Evolutionary conservation across 2,797 vertebrate species (phyloP).

Genomic region (Sorex maritimensis): DNA sequence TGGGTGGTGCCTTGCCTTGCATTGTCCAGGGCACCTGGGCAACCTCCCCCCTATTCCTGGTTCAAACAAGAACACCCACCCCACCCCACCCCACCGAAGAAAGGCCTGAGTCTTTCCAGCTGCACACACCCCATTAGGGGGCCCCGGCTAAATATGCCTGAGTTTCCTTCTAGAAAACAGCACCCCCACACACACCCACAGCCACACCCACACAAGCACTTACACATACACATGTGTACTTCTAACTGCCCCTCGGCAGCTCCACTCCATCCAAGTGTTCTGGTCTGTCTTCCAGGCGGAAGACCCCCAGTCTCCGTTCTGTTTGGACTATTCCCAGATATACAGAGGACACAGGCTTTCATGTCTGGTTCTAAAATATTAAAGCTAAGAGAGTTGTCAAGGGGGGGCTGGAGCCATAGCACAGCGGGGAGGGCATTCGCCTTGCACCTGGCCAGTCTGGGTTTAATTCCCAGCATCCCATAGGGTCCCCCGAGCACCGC

Average conservation of each 20-base stretch:
- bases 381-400: background rate
- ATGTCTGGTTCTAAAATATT: slow-evolving; percentile 37
- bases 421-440: too few relatives aligned
- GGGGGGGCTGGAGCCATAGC: too few relatives aligned
- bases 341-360: background rate
- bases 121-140: background rate
- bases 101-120: too few relatives aligned
- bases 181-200: too few relatives aligned
- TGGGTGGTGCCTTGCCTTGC: background rate
- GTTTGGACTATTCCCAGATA: background rate
- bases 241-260: background rate
- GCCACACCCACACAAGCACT: too few relatives aligned
- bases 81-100: too few relatives aligned
- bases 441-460: too few relatives aligned
- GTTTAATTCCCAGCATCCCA: too few relatives aligned
- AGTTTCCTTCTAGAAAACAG: background rate
- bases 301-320: background rate
- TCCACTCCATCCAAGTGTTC: background rate
- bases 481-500: too few relatives aligned
- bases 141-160: background rate
- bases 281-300: background rate
- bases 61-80: too few relatives aligned
- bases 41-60: background rate
- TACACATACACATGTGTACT: accelerated
- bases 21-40: background rate